A percentile compares a stretch with the other conserved stretches of the same genome.
These are phyloP conservation scores for Pasiphila rectangulata DNA, from an alignment of 2,888 invertebrate genomes.

Conservation along the genomic window DNA sequence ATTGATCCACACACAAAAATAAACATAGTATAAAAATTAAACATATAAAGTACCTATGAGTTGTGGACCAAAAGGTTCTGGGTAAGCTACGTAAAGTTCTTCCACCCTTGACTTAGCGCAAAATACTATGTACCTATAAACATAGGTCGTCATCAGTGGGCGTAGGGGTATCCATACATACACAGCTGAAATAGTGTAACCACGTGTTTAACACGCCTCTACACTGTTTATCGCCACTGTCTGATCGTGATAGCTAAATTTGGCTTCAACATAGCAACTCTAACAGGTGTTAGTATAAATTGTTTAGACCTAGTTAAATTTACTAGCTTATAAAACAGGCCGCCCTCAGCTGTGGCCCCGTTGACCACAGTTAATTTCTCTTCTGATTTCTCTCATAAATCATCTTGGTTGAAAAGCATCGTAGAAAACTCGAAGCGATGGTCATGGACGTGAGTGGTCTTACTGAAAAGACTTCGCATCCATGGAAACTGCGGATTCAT, in stretches of 20 bases:
- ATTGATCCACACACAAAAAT: too few species aligned
- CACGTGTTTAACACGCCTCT: slow-evolving; percentile 16
- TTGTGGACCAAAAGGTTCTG: too few species aligned
- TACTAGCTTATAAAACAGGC: too few species aligned
- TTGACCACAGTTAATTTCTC: background rate
- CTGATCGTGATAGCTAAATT: slow-evolving; percentile 16
- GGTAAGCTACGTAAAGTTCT: too few species aligned
- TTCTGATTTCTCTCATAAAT: slow-evolving; percentile 4
- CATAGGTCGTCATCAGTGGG: slow-evolving; percentile 11
- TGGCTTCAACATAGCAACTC: slow-evolving; percentile 4
- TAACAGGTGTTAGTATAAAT: slow-evolving; percentile 14
- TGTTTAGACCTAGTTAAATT: slow-evolving; percentile 7
- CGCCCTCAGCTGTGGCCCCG: background rate
- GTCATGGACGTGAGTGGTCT: background rate
- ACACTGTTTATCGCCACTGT: slow-evolving; percentile 13
- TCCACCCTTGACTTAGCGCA: too few species aligned
- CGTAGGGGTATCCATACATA: slow-evolving; percentile 2
- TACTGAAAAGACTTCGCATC: background rate
- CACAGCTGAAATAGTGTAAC: slow-evolving; percentile 13
- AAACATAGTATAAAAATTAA: too few species aligned
- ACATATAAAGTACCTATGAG: too few species aligned
- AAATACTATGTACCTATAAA: too few species aligned
- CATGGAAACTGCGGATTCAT: too few species aligned
- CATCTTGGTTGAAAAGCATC: background rate
- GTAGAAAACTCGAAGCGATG: too few species aligned